phyloP scores from a whole-genome alignment of 2,888 invertebrate species.

The Lumbricus terrestris region DNA sequence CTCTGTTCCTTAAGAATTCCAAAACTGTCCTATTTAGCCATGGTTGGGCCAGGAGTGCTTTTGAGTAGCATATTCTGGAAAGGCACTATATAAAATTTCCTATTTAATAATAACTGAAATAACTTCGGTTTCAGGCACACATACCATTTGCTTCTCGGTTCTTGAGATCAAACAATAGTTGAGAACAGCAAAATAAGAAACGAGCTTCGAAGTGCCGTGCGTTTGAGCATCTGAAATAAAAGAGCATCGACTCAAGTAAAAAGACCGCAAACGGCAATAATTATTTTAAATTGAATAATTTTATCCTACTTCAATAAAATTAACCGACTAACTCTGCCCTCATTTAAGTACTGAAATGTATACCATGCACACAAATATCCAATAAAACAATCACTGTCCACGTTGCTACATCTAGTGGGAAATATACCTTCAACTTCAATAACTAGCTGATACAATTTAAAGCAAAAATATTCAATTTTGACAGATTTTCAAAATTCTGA shows the following conservation, averaged over 20 bases:
- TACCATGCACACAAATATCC: no score
- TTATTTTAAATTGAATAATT: neutral
- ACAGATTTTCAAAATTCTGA: neutral
- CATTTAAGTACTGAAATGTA: no score
- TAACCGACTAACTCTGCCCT: neutral
- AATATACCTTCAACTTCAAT: no score
- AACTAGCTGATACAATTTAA: neutral
- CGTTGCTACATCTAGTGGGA: no score
- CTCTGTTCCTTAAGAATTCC: no score
- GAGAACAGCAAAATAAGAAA: conserved; percentile 87
- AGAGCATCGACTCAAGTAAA: neutral
- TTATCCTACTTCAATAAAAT: neutral
- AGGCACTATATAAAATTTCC: no score
- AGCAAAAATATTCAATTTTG: neutral
- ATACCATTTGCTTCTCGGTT: conserved; percentile 87
- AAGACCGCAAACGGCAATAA: neutral
- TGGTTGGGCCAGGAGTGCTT: no score
- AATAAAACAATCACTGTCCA: no score
- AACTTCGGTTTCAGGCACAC: conserved; percentile 39
- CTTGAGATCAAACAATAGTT: conserved; percentile 87
- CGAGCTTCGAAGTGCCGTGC: conserved; percentile 86
- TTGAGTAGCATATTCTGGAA: no score
- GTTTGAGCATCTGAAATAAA: conserved; percentile 60
- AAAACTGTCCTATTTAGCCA: no score
- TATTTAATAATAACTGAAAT: no score